These are phyloP conservation scores for Drosophila nigritarsus DNA, from an alignment of 2,888 invertebrate genomes.

Conservation along the genomic window DNA sequence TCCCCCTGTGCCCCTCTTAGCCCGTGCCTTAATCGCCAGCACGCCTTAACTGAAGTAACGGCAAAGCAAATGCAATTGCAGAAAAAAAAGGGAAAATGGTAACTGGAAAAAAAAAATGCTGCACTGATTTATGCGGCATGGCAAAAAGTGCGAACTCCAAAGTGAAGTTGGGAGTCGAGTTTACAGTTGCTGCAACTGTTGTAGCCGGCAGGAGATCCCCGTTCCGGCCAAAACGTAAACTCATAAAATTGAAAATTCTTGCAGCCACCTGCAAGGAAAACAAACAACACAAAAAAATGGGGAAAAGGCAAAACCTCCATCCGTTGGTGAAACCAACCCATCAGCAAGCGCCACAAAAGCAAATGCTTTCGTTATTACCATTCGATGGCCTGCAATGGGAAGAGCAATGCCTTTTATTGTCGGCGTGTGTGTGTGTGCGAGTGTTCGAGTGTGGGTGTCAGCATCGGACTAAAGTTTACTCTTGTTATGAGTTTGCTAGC, in stretches of 20 bases:
- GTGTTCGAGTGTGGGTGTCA: background rate
- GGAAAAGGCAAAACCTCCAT: conserved; percentile 18
- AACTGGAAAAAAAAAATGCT: conserved; percentile 33
- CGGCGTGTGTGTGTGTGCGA: background rate
- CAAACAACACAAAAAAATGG: conserved; percentile 28
- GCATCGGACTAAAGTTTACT: conserved; percentile 4
- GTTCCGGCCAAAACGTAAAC: conserved; percentile 60
- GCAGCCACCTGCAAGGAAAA: conserved; percentile 51
- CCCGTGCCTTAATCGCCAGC: conserved; percentile 47
- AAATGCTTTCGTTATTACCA: conserved; percentile 72
- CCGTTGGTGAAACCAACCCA: conserved; percentile 13
- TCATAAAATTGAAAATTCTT: conserved; percentile 74
- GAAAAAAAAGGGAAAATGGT: conserved; percentile 14
- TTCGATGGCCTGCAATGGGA: conserved; percentile 47
- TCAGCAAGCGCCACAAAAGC: conserved; percentile 57
- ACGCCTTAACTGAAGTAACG: conserved; percentile 66
- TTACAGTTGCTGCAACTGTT: conserved; percentile 38
- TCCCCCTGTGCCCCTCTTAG: background rate
- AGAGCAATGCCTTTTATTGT: background rate
- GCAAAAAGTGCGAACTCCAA: conserved; percentile 63
- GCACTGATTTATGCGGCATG: conserved; percentile 72
- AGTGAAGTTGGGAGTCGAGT: conserved; percentile 46
- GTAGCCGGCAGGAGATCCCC: conserved; percentile 36
- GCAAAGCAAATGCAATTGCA: conserved; percentile 65
- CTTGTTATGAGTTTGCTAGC: conserved; percentile 9